These are phyloP conservation scores for Leptocoma aspasia DNA, from an alignment of 2,113 vertebrate species.

Conservation along the genomic window DNA sequence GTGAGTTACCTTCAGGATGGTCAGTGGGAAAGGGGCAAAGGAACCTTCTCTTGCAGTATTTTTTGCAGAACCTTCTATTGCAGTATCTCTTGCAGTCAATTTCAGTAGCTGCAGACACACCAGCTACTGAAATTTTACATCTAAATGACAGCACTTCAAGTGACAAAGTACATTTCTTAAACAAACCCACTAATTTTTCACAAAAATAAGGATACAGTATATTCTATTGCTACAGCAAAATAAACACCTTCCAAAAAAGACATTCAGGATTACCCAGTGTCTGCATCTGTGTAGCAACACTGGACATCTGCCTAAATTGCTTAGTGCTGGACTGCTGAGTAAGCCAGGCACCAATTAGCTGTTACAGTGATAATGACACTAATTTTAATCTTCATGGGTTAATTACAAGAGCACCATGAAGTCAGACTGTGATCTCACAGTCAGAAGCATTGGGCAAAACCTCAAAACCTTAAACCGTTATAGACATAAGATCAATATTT, in stretches of 20 bases:
- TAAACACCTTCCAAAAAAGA: background rate
- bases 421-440: background rate
- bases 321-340: background rate
- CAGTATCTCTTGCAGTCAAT: no score
- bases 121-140: background rate
- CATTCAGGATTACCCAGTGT: background rate
- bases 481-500: background rate
- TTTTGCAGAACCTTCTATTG: no score
- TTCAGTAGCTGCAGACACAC: conserved; percentile 6
- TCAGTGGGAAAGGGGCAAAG: background rate
- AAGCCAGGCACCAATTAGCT: conserved; percentile 45
- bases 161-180: background rate
- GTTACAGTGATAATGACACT: conserved; percentile 37
- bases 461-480: background rate
- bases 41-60: no score
- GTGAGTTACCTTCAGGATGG: conserved; percentile 8
- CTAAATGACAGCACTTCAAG: background rate
- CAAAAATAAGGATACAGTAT: background rate
- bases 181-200: background rate
- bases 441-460: background rate
- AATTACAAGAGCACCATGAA: conserved; percentile 26
- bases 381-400: conserved; percentile 48
- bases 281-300: background rate
- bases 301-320: conserved; percentile 6
- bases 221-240: background rate